Evolutionary conservation across 2,113 vertebrate species (phyloP).

Genomic region (Trogon surrucura): DNA sequence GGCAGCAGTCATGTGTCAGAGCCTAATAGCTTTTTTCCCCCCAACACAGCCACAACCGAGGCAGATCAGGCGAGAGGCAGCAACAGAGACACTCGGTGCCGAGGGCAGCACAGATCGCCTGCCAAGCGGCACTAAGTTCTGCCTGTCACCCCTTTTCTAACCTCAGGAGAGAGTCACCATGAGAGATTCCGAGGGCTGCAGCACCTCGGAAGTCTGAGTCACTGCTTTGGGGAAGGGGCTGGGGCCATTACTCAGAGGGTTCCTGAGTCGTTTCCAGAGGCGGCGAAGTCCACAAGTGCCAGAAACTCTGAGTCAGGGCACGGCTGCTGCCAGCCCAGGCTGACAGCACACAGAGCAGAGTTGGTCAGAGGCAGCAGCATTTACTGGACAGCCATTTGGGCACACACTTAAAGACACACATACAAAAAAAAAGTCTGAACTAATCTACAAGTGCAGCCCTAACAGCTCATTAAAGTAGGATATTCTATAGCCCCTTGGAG

Average conservation of each 20-base stretch:
- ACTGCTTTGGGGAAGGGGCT: background rate
- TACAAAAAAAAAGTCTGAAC: background rate
- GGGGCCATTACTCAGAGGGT: slow-evolving; percentile 36
- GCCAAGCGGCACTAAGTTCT: background rate
- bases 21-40: background rate
- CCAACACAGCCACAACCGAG: background rate
- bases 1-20: background rate
- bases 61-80: background rate
- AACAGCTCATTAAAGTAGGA: background rate
- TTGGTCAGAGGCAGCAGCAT: background rate
- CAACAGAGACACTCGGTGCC: accelerated
- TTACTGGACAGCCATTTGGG: background rate
- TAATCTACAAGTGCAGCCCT: background rate
- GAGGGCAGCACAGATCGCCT: background rate
- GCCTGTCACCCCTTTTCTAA: background rate
- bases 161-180: background rate
- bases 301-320: background rate
- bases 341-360: background rate
- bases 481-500: background rate
- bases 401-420: background rate
- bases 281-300: background rate
- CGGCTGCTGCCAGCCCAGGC: background rate
- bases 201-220: slow-evolving; percentile 13
- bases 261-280: background rate
- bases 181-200: background rate